phyloP scores from a whole-genome alignment of 2,888 invertebrate genomes.

The Ophion costatus region DNA sequence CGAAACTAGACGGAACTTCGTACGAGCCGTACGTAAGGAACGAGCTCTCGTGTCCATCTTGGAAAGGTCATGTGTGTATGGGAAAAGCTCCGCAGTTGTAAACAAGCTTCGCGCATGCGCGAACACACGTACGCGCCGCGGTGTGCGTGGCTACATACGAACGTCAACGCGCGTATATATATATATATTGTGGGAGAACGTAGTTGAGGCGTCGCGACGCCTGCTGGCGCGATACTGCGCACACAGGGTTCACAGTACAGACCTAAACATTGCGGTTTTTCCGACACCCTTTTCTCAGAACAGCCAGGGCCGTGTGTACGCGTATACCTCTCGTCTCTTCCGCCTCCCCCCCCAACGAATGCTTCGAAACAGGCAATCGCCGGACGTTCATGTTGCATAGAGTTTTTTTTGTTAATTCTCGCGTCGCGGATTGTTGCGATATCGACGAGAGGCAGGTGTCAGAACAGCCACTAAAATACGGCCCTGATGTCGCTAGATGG shows the following conservation, averaged over 20 bases:
- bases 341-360: background rate
- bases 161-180: background rate
- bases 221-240: conserved; percentile 44
- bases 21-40: conserved; percentile 76
- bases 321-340: background rate
- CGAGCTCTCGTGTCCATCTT: conserved; percentile 82
- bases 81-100: conserved; percentile 83
- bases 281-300: conserved; percentile 22
- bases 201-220: conserved; percentile 59
- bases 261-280: conserved; percentile 20
- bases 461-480: background rate
- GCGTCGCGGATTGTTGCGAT: background rate
- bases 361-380: background rate
- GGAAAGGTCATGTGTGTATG: conserved; percentile 83
- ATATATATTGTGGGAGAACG: background rate
- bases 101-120: conserved; percentile 83
- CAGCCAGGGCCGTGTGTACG: background rate
- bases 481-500: background rate
- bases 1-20: conserved; percentile 68
- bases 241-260: background rate
- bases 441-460: background rate
- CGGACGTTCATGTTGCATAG: background rate
- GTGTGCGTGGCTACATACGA: background rate
- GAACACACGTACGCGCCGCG: conserved; percentile 47
- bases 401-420: background rate